Evolutionary conservation across 2,888 invertebrate species (phyloP).

Genomic region (Tridacna crocea): DNA sequence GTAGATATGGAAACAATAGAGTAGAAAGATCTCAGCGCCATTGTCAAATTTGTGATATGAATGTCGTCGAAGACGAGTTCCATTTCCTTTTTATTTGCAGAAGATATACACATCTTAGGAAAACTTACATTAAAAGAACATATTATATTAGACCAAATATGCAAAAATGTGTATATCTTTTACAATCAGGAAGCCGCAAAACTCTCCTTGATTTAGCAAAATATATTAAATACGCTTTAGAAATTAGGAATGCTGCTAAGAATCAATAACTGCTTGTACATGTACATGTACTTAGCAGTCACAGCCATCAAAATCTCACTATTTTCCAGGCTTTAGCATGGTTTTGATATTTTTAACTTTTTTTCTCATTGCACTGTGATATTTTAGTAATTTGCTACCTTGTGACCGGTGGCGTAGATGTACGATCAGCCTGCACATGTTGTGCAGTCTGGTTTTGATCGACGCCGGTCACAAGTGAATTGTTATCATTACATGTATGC

Average conservation of each 20-base stretch:
- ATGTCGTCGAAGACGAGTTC: conserved; percentile 32
- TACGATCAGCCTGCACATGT: too few species aligned
- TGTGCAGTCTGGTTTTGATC: too few species aligned
- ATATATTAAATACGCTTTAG: conserved; percentile 1
- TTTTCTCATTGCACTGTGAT: too few species aligned
- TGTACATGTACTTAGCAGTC: too few species aligned
- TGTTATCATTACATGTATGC: too few species aligned
- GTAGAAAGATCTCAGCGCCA: conserved; percentile 20
- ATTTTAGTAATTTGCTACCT: too few species aligned
- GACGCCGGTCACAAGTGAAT: too few species aligned
- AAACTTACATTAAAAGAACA: neutral
- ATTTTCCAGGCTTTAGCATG: too few species aligned
- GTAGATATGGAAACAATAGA: conserved; percentile 20
- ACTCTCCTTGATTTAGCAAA: neutral
- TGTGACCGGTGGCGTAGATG: too few species aligned
- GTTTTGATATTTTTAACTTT: too few species aligned
- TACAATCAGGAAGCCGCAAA: conserved; percentile 12
- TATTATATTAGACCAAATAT: conserved; percentile 8
- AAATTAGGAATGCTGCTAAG: neutral
- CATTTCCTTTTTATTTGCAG: conserved; percentile 26
- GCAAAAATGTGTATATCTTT: conserved; percentile 13
- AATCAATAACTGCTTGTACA: neutral
- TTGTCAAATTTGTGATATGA: conserved; percentile 13
- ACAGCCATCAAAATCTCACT: too few species aligned
- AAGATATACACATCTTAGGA: conserved; percentile 9